Evolutionary conservation across 2,113 vertebrate genomes (phyloP).

Genomic region (Urocitellus parryii): DNA sequence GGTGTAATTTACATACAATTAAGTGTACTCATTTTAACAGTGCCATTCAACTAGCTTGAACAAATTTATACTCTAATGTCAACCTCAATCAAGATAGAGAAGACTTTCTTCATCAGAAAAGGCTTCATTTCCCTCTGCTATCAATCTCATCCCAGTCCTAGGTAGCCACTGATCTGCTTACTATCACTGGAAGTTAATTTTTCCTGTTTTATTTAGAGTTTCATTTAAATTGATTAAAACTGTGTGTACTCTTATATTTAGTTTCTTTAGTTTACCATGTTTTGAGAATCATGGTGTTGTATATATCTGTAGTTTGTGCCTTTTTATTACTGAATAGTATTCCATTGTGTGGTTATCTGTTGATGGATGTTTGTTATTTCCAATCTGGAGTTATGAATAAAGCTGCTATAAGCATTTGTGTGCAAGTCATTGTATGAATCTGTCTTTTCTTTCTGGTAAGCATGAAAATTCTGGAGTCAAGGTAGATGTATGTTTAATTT

Average conservation of each 20-base stretch:
- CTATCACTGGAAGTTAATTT: not conserved
- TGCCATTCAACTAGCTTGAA: not conserved
- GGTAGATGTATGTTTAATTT: not conserved
- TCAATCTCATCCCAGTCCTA: not conserved
- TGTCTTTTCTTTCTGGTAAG: constrained; percentile 15
- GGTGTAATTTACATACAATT: not conserved
- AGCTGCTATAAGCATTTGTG: not conserved
- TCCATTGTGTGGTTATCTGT: not conserved
- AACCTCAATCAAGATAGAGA: not conserved
- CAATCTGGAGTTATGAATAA: constrained; percentile 34
- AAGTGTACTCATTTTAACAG: not conserved
- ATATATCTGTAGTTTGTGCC: not conserved
- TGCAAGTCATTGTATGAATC: not conserved
- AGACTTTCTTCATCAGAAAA: not conserved
- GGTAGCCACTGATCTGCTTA: not conserved
- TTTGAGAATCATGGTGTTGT: not conserved
- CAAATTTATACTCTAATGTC: not conserved
- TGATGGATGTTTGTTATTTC: constrained; percentile 43
- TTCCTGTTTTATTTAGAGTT: not conserved
- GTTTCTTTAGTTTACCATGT: not conserved
- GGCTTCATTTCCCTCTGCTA: not conserved
- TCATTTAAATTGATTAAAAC: not conserved
- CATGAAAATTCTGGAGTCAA: not conserved
- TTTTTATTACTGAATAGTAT: not conserved
- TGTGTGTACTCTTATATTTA: not conserved